Conservation (phyloP, 1,140 invertebrate genomes). For the Caenorhabditis remanei region DNA sequence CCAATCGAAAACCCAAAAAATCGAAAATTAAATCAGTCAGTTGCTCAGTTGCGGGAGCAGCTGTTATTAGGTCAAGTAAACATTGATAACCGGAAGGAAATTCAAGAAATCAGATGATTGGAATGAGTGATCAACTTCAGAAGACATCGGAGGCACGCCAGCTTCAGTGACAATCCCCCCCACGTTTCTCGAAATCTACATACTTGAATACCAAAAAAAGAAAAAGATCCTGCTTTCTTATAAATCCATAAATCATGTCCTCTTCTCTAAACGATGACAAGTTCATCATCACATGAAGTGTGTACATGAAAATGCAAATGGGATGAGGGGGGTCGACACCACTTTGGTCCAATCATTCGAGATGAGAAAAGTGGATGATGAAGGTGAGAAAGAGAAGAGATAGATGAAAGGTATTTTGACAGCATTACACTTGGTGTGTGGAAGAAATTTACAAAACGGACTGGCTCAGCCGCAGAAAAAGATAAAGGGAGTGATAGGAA, state of each 20-base stretch:
- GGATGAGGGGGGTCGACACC: neutral
- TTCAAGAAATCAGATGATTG: too few species aligned
- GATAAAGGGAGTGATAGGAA: conserved; percentile 66
- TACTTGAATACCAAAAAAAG: too few species aligned
- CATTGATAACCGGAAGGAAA: too few species aligned
- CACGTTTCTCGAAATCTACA: too few species aligned
- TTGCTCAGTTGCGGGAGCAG: too few species aligned
- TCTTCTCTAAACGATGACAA: neutral
- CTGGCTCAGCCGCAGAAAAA: neutral
- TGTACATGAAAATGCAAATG: conserved; percentile 26
- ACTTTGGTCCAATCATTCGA: neutral
- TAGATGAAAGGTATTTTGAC: conserved; percentile 21
- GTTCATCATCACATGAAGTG: neutral
- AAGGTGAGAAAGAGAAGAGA: conserved; percentile 13
- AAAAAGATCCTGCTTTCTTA: too few species aligned
- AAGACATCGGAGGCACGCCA: too few species aligned
- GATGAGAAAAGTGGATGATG: conserved; percentile 15
- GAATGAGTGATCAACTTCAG: too few species aligned
- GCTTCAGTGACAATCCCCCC: too few species aligned
- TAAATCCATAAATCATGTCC: neutral
- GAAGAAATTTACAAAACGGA: neutral
- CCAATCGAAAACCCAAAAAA: too few species aligned
- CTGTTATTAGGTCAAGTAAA: too few species aligned
- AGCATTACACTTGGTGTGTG: conserved; percentile 14
- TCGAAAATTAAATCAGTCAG: too few species aligned